Evolutionary conservation across 2,113 vertebrate genomes (phyloP).

Genomic region (Psophia crepitans): DNA sequence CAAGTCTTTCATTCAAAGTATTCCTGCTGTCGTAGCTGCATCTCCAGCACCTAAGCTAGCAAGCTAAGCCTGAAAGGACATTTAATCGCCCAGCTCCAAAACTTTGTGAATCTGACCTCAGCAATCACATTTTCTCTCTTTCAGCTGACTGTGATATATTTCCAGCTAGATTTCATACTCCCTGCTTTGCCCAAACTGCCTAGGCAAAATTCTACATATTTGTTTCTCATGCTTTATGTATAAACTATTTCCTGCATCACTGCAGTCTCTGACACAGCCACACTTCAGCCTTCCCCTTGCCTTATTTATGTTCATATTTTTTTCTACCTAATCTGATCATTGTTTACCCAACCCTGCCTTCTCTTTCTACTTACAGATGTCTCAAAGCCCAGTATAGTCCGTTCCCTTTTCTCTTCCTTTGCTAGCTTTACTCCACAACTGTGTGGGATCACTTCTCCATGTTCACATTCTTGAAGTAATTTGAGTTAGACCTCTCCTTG

Average conservation of each 20-base stretch:
- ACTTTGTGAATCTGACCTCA: not conserved
- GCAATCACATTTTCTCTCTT: not conserved
- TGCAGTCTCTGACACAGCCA: not conserved
- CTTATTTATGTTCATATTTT: not conserved
- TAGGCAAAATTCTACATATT: not conserved
- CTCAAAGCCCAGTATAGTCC: not conserved
- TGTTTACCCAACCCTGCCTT: not conserved
- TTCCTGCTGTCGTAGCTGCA: not conserved
- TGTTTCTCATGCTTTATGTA: not conserved
- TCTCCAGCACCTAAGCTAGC: not conserved
- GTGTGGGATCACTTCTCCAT: not conserved
- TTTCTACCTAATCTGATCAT: not conserved
- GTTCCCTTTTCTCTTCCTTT: not conserved
- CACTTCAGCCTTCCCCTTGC: not conserved
- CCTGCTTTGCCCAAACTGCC: not conserved
- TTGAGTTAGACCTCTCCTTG: not conserved
- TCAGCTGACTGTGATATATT: not conserved
- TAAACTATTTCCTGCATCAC: not conserved
- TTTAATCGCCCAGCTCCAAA: not conserved
- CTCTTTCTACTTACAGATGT: not conserved
- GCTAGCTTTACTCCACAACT: not conserved
- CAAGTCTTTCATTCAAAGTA: not conserved
- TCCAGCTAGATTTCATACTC: not conserved
- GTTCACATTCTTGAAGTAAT: not conserved
- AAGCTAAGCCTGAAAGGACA: not conserved